Evolutionary conservation across 2,888 invertebrate genomes (phyloP).

Genomic region (Calliopum simillimum): DNA sequence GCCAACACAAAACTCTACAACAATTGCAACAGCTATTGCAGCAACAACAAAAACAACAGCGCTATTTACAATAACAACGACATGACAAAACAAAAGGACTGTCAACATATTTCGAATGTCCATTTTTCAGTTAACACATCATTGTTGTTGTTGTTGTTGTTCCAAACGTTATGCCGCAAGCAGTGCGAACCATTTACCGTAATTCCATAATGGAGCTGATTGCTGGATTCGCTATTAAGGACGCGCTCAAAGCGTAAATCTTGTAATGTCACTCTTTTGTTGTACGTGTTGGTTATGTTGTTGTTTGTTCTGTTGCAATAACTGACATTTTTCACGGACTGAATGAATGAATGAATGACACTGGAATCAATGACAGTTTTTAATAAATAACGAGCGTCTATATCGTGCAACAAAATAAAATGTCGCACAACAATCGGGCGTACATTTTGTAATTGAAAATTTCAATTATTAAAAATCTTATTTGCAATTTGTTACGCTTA

Average conservation of each 20-base stretch:
- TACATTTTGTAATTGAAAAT: no score
- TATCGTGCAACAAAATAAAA: no score
- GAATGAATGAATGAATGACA: neutral
- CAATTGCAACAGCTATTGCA: neutral
- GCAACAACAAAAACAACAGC: neutral
- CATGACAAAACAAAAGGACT: conserved; percentile 16
- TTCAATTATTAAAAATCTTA: no score
- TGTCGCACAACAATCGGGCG: no score
- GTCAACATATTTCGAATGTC: conserved; percentile 43
- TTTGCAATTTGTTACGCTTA: no score
- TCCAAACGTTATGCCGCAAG: neutral
- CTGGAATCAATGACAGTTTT: conserved; percentile 8
- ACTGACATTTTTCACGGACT: neutral
- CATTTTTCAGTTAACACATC: conserved; percentile 42
- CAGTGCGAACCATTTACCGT: conserved; percentile 15
- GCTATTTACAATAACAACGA: conserved; percentile 1
- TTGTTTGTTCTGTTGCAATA: conserved; percentile 4
- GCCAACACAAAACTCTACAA: neutral
- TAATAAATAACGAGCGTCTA: conserved; percentile 5
- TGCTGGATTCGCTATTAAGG: conserved; percentile 15
- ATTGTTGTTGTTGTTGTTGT: conserved; percentile 1
- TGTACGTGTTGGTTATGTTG: neutral
- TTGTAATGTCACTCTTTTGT: neutral
- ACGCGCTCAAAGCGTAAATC: neutral
- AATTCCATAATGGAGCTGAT: conserved; percentile 22